Conservation (phyloP, 2,113 vertebrate species). For the Rhabdornis inornatus region DNA sequence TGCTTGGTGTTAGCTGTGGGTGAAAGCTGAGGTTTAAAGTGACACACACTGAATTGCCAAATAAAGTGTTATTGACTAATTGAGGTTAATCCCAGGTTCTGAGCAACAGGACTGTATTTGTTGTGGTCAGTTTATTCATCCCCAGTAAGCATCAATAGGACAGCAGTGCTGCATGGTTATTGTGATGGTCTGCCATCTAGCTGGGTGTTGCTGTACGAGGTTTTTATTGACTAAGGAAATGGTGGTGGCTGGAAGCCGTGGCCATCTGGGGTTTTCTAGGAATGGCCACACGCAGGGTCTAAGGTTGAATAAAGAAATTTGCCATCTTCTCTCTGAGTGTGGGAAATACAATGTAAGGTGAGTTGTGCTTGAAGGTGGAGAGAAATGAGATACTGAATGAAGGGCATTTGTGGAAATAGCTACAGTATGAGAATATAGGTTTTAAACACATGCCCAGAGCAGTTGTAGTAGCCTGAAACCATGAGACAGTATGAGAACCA, state of each 20-base stretch:
- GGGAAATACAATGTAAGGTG: background rate
- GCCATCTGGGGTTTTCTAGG: background rate
- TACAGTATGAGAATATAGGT: background rate
- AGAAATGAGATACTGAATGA: background rate
- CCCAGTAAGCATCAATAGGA: fast-evolving
- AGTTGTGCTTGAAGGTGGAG: background rate
- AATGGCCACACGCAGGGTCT: fast-evolving
- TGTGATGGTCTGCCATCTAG: background rate
- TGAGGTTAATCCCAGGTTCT: background rate
- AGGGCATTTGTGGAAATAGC: background rate
- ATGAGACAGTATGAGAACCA: background rate
- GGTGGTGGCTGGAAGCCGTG: background rate
- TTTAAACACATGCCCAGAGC: background rate
- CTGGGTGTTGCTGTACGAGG: background rate
- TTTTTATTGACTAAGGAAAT: background rate
- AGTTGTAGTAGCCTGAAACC: background rate
- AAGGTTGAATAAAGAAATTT: background rate
- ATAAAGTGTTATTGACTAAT: background rate
- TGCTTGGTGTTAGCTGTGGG: background rate
- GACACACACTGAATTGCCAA: background rate
- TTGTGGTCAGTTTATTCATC: background rate
- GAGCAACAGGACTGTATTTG: background rate
- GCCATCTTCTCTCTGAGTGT: background rate
- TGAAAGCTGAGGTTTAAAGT: background rate
- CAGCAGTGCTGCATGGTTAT: background rate